Percentiles rank a stretch among this genome's conserved stretches.
phyloP scores from a whole-genome alignment of 2,113 vertebrate genomes.

The Dendrocopos noguchii region DNA sequence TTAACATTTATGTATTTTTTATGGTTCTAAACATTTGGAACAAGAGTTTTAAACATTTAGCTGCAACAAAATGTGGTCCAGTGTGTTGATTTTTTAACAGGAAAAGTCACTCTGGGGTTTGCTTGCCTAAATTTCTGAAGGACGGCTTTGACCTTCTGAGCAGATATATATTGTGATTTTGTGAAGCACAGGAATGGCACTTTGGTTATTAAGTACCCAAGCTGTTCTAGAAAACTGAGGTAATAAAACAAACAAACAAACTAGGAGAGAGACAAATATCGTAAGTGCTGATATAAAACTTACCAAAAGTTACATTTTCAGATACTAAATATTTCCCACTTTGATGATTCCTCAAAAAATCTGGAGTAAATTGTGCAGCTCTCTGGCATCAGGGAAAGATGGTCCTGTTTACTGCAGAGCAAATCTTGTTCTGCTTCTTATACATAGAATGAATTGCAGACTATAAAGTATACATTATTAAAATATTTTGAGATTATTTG shows the following conservation, averaged over 20 bases:
- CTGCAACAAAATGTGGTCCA: neutral
- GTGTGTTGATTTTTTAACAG: neutral
- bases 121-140: neutral
- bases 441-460: neutral
- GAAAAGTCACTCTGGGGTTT: neutral
- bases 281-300: neutral
- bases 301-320: neutral
- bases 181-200: neutral
- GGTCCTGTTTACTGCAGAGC: neutral
- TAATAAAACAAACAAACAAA: neutral
- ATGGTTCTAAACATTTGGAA: conserved; percentile 42
- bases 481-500: neutral
- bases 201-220: neutral
- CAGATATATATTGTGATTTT: neutral
- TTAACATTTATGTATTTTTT: conserved; percentile 58
- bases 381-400: neutral
- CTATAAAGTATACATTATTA: neutral
- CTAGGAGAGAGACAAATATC: neutral
- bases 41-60: conserved; percentile 53
- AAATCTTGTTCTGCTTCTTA: neutral
- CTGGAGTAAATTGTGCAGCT: neutral
- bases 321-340: neutral
- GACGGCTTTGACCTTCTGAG: neutral
- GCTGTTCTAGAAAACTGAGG: neutral
- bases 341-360: neutral